Base-by-base conservation (phyloP, 2,797 vertebrate species). In the Paramormyrops hopkinsi region DNA sequence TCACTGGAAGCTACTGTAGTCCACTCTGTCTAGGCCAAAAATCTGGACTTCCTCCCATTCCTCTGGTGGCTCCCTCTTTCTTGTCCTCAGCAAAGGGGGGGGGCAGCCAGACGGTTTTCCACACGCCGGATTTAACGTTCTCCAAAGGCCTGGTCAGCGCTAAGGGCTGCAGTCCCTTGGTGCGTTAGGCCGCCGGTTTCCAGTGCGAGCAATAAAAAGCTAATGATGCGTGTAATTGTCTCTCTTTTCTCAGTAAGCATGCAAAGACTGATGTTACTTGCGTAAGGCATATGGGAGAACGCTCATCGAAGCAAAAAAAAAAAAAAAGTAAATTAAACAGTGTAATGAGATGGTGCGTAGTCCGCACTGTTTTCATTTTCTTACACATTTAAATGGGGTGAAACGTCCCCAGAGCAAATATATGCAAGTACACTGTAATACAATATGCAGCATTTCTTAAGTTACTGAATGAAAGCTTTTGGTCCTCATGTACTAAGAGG, bases 201-300 rank as follows among this genome's bases (percentile, higher is more conserved):
- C 88, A 48, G 73, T 89, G 89, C 17, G 85, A 37, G 33, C 86
- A 92, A 91, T 93, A 92, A 92, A 94, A 94, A 25, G 22, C 87
- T 92, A 92, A 90, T 92, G 93, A 93, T 90, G 93, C 92, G 88
- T 94, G 93, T 94, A 93, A 95, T 95, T 94, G 92, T 93, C 93
- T 94, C 90, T 90, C 90, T 92, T 90, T 90, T 93, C 91, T 65
- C 33, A 91, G 91, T 92, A 92, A 91, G 91, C 88, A 90, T 89
- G 65, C 88, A 65, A 90, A 91, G 91, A 91, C 89, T 90, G 92
- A 91, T 91, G 22, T 88, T 83, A 88, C 89, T 93, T 89, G 76
- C 91, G 89, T 90, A 90, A 90, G 48, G 48, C 90, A 82, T 12
- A 62, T 33, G 33, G 86, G 53, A 56, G 88, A 62, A 54, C 73